phyloP scores from a whole-genome alignment of 2,113 vertebrate species.

The Aegotheles bennettii region DNA sequence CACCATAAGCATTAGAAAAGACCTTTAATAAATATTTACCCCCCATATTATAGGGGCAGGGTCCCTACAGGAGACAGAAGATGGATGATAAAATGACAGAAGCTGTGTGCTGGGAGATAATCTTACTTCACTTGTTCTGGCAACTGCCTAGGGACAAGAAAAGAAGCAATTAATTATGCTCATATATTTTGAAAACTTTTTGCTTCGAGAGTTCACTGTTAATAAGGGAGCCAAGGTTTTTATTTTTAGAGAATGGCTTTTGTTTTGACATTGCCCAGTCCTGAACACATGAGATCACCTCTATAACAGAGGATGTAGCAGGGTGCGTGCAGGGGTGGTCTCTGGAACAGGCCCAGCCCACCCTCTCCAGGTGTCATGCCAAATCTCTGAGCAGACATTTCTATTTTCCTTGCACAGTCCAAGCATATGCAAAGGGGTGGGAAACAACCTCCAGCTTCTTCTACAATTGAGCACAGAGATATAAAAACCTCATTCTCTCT shows the following conservation, averaged over 20 bases:
- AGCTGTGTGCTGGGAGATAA: background rate
- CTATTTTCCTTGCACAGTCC: slow-evolving; percentile 1
- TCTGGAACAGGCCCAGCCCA: background rate
- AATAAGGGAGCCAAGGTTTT: background rate
- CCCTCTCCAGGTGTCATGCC: background rate
- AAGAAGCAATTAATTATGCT: background rate
- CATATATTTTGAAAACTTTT: background rate
- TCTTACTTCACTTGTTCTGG: background rate
- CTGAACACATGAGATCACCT: background rate
- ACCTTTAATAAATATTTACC: background rate
- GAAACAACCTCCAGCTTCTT: slow-evolving; percentile 27
- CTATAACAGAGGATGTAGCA: background rate
- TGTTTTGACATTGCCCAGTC: background rate
- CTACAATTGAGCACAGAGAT: background rate
- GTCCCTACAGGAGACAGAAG: background rate
- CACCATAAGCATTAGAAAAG: background rate
- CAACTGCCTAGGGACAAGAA: slow-evolving; percentile 11
- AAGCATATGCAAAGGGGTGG: slow-evolving; percentile 38
- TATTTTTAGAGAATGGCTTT: background rate
- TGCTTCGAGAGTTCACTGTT: background rate
- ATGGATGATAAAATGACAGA: background rate
- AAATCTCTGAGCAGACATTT: slow-evolving; percentile 6
- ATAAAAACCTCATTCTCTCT: slow-evolving; percentile 56
- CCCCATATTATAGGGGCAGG: background rate
- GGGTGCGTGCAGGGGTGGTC: background rate